Evolutionary conservation across 2,113 vertebrate genomes (phyloP).

Genomic region (Hiodon tergisus): DNA sequence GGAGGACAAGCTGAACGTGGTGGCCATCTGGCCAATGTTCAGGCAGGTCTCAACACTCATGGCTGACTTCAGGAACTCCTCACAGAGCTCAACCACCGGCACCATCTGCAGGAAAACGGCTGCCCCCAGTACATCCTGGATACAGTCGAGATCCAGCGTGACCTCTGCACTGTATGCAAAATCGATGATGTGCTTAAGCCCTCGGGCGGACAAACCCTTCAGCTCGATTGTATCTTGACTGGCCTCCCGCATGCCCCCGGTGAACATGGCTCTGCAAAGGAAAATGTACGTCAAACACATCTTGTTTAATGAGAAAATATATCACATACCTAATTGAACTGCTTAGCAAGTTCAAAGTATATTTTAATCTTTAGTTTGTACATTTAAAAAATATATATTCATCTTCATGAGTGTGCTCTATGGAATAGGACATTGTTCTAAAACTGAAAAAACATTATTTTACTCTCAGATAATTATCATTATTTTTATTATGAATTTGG

Average conservation of each 20-base stretch:
- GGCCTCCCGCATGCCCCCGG: constrained; percentile 90
- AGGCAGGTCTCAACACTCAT: constrained; percentile 97
- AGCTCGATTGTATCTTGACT: constrained; percentile 86
- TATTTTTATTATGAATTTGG: no score
- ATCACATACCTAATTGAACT: no score
- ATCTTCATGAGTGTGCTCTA: no score
- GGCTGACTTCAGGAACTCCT: constrained; percentile 93
- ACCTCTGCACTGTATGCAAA: constrained; percentile 95
- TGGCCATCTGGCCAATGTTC: constrained; percentile 95
- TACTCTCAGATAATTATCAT: no score
- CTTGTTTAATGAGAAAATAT: neutral
- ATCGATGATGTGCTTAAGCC: constrained; percentile 90
- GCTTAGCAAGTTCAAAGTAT: no score
- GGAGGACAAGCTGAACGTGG: constrained; percentile 87
- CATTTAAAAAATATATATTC: no score
- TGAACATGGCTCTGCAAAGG: constrained; percentile 90
- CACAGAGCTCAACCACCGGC: constrained; percentile 90
- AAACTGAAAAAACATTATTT: no score
- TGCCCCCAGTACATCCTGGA: constrained; percentile 93
- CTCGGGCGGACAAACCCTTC: constrained; percentile 84
- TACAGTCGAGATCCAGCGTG: constrained; percentile 88
- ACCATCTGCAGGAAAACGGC: constrained; percentile 97
- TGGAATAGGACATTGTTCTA: no score
- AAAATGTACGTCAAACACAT: constrained; percentile 18
- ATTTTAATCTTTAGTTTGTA: no score